phyloP scores from a whole-genome alignment of 2,113 vertebrate species.

The Limnothrissa miodon region DNA sequence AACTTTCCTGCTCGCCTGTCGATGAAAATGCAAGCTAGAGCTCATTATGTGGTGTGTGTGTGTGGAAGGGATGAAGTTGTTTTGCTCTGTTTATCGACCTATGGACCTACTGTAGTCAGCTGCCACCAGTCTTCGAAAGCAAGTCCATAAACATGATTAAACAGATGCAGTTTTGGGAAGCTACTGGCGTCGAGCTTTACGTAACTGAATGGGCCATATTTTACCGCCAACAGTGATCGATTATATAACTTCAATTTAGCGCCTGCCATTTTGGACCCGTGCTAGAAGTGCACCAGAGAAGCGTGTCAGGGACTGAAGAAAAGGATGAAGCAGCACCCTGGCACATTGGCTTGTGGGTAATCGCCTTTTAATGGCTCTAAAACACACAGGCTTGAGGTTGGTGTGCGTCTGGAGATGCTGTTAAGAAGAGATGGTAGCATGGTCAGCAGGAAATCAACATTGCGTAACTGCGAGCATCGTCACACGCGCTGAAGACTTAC shows the following conservation, averaged over 20 bases:
- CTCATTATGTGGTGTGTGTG: not conserved
- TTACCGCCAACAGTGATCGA: not conserved
- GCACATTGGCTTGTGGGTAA: not conserved
- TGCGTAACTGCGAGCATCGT: not conserved
- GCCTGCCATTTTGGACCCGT: not conserved
- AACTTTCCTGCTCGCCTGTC: not conserved
- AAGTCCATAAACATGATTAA: not conserved
- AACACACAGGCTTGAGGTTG: not conserved
- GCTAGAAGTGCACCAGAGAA: not conserved
- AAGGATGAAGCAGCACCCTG: not conserved
- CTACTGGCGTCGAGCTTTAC: not conserved
- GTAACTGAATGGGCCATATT: not conserved
- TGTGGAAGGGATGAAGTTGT: not conserved
- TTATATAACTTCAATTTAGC: slow-evolving; percentile 5
- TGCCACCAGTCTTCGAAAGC: not conserved
- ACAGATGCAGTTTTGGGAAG: not conserved
- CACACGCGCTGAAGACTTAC: not conserved
- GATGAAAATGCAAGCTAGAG: not conserved
- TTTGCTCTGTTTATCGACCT: not conserved
- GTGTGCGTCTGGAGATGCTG: not conserved
- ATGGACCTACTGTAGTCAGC: not conserved
- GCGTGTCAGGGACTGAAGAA: not conserved
- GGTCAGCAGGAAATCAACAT: not conserved
- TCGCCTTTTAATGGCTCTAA: not conserved
- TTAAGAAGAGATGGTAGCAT: not conserved